Base-by-base conservation (phyloP, 2,888 invertebrate genomes). In the Cataglyphis livida region DNA sequence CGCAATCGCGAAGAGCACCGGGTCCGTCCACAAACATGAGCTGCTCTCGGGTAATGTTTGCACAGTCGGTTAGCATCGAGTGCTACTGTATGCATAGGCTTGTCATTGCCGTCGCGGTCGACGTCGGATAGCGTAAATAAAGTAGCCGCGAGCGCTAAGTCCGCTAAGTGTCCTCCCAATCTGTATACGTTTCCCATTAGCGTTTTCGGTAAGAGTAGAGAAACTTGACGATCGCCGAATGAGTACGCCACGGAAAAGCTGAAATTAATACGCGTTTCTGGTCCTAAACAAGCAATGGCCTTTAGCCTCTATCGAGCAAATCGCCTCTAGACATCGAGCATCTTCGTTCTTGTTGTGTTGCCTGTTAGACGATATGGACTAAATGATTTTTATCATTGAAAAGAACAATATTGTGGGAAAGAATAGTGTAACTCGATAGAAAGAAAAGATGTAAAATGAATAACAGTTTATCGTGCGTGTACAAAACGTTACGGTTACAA, bases 131-230 rank as follows among this genome's bases (percentile, higher is more conserved):
- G 91, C 91, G 92, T 90, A 92, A 92, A 92, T 92, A 92, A 92
- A 91, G 91, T 92, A 92, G 92, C 92, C 88, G 83, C 87, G 85
- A 85, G 87, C 89, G 88, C 89, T 92, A 92, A 92, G 90, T 84
- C 71, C 85, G 90, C 90, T 91, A 92, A 92, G 92, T 91, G 91
- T 90, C 90, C 89, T 90, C 84, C 92, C 91, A 92, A 92, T 92
- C 91, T 92, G 90, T 92, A 87, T 91, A 84, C 88, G 83, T 85
- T 91, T 25, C 81, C 91, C 90, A 91, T 92, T 91, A 92, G 83
- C 84, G 86, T 90, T 87, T 86, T 76, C 70, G 79, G 83, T 57
- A 83, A 66, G 86, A 84, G 79, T 15, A 65, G 71, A 70, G 79
- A 54, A 74, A 32, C 25, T 62, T n/a, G 54, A 35, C 61, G 61